phyloP scores from a whole-genome alignment of 2,797 vertebrate genomes.

The Graptemys geographica region DNA sequence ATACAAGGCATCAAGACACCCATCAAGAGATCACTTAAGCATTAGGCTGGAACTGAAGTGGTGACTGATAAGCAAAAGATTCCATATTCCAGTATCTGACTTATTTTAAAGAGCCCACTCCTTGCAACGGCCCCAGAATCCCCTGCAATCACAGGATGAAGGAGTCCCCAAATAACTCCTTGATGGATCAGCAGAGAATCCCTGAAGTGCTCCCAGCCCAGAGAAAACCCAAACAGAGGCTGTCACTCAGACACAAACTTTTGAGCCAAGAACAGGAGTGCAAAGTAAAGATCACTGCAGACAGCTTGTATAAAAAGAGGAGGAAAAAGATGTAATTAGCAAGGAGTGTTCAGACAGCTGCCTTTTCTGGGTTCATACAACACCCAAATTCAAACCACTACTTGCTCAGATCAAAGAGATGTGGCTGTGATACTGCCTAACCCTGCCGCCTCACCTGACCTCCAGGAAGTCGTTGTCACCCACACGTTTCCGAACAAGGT shows the following conservation, averaged over 20 bases:
- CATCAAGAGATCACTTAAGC: neutral
- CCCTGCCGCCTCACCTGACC: conserved; percentile 90
- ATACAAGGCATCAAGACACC: neutral
- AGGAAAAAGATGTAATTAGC: conserved; percentile 23
- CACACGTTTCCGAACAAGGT: conserved; percentile 94
- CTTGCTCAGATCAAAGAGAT: neutral
- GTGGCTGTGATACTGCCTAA: conserved; percentile 36
- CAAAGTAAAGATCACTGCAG: neutral
- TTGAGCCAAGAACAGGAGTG: neutral
- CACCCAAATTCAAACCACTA: neutral
- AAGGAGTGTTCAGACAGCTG: conserved; percentile 47
- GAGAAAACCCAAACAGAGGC: neutral
- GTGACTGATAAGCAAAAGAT: neutral
- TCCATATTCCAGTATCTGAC: neutral
- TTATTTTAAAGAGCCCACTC: neutral
- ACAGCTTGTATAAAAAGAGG: neutral
- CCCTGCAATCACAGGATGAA: neutral
- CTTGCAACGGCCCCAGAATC: neutral
- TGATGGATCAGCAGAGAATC: neutral
- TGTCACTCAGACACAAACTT: neutral
- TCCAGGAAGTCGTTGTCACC: conserved; percentile 99
- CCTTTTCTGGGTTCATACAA: conserved; percentile 27
- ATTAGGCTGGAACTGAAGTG: neutral
- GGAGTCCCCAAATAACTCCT: neutral
- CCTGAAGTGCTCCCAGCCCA: neutral